These are phyloP conservation scores for Saiga tatarica DNA, from an alignment of 2,113 vertebrate species.

Conservation along the genomic window DNA sequence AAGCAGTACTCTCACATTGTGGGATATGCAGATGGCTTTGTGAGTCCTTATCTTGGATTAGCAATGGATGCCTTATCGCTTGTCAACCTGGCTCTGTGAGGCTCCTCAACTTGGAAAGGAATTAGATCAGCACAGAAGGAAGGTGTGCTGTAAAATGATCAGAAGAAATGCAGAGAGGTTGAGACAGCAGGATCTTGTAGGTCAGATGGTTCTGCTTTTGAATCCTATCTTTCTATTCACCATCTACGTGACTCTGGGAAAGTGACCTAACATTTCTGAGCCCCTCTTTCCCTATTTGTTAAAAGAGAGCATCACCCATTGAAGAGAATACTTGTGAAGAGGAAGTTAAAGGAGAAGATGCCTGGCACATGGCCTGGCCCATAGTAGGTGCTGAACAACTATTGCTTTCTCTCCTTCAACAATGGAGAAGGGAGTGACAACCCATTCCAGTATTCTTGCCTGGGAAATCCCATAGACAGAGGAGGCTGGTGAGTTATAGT, in stretches of 20 bases:
- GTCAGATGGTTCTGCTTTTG: background rate
- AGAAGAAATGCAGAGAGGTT: background rate
- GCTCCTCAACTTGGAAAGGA: background rate
- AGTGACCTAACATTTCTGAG: background rate
- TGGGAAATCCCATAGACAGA: background rate
- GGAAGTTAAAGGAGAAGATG: background rate
- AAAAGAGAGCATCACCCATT: background rate
- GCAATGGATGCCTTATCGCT: background rate
- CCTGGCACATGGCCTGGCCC: background rate
- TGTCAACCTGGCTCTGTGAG: background rate
- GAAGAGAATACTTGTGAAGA: background rate
- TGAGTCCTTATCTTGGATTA: background rate
- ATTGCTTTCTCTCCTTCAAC: background rate
- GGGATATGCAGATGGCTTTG: background rate
- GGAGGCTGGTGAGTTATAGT: background rate
- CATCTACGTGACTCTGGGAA: background rate
- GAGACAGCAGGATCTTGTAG: background rate
- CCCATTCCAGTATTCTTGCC: background rate
- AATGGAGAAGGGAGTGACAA: background rate
- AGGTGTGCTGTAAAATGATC: background rate
- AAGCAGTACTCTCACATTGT: background rate
- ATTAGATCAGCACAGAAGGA: background rate
- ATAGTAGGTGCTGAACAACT: background rate
- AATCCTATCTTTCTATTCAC: background rate
- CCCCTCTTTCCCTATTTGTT: background rate